These are phyloP conservation scores for Pangasius larnaudii DNA, from an alignment of 2,797 vertebrate genomes.

Conservation along the genomic window DNA sequence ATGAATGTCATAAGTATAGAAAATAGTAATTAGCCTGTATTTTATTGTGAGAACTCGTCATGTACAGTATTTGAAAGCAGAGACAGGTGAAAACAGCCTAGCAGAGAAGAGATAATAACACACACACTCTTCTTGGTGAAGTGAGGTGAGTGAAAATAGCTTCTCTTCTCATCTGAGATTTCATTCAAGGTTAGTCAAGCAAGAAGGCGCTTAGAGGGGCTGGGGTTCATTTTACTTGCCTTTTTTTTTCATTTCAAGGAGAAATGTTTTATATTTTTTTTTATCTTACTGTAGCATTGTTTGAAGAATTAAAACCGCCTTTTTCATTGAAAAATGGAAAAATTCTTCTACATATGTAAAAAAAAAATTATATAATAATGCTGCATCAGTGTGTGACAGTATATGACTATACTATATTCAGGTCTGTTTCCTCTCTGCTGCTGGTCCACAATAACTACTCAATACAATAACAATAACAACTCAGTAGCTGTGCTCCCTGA, in stretches of 20 bases:
- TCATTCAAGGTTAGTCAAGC: constrained; percentile 81
- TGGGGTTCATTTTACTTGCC: constrained; percentile 51
- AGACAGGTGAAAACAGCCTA: constrained; percentile 49
- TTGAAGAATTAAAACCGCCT: not conserved
- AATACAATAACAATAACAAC: too few species aligned
- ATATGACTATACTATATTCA: too few species aligned
- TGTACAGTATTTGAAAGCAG: constrained; percentile 53
- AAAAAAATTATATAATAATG: too few species aligned
- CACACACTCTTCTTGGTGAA: constrained; percentile 65
- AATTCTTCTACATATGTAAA: not conserved
- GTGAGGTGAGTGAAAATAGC: constrained; percentile 80
- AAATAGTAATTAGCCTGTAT: constrained; percentile 50
- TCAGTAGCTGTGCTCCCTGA: too few species aligned
- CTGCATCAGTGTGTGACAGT: too few species aligned
- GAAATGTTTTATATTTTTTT: constrained; percentile 35
- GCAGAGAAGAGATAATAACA: constrained; percentile 48
- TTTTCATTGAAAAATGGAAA: not conserved
- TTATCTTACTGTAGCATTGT: constrained; percentile 29
- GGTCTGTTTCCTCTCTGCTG: too few species aligned
- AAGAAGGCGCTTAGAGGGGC: constrained; percentile 70
- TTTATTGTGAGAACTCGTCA: constrained; percentile 55
- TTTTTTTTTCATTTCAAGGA: constrained; percentile 21
- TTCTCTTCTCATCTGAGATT: constrained; percentile 76
- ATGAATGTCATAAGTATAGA: constrained; percentile 26
- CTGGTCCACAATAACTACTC: too few species aligned